These are phyloP conservation scores for Chiloscyllium punctatum DNA, from an alignment of 2,797 vertebrate species.

Conservation along the genomic window DNA sequence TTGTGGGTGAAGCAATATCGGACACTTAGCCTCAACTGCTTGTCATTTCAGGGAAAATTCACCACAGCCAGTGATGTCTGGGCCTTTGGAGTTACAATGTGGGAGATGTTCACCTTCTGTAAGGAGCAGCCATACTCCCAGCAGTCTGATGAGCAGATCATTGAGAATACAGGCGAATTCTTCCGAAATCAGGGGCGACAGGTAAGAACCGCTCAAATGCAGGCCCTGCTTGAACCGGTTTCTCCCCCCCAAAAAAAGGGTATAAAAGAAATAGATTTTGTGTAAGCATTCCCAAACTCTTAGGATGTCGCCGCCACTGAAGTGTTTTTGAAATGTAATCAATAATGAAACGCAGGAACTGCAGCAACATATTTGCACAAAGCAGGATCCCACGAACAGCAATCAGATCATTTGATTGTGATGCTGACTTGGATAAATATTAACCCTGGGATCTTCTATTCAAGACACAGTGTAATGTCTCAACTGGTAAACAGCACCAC, in stretches of 20 bases:
- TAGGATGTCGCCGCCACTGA: neutral
- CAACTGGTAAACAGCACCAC: neutral
- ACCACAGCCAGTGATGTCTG: constrained; percentile 58
- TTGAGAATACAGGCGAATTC: constrained; percentile 61
- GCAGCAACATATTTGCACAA: neutral
- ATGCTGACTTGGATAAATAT: neutral
- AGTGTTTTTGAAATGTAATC: neutral
- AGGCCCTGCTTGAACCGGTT: neutral
- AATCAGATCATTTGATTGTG: neutral
- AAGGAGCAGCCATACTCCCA: constrained; percentile 49
- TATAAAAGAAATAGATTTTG: neutral
- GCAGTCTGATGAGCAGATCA: constrained; percentile 52
- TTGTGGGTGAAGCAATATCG: no score
- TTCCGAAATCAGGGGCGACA: constrained; percentile 60
- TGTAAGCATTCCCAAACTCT: no score
- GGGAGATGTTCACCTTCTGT: constrained; percentile 52
- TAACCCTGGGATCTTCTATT: neutral
- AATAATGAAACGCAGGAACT: neutral
- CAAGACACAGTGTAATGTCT: neutral
- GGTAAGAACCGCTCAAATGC: constrained; percentile 43
- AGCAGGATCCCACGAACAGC: neutral
- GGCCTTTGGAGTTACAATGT: constrained; percentile 51
- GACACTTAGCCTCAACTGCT: no score
- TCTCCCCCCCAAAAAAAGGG: neutral
- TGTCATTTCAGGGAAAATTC: constrained; percentile 54